A percentile compares a stretch with the other conserved stretches of the same genome.
Evolutionary conservation across 1,140 invertebrate species (phyloP).

Genomic region (Elysia chlorotica): DNA sequence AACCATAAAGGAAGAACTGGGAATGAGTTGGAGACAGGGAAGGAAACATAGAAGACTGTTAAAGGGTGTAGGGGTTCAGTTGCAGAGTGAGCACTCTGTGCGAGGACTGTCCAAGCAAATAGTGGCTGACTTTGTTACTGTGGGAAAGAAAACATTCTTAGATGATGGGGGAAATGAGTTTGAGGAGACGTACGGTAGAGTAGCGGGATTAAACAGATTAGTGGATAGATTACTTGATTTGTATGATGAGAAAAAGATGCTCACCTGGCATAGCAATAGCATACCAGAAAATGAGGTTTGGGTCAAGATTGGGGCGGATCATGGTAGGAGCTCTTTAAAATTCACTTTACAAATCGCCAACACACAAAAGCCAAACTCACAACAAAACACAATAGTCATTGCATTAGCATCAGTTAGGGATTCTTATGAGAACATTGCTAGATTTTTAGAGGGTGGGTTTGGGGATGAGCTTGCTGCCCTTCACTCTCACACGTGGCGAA

Average conservation of each 20-base stretch:
- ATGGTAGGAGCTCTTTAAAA: conserved; percentile 5
- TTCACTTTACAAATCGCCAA: conserved; percentile 11
- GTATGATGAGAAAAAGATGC: background rate
- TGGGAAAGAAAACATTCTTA: background rate
- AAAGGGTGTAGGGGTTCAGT: background rate
- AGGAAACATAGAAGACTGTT: background rate
- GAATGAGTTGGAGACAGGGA: background rate
- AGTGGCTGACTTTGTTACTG: background rate
- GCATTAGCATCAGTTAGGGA: background rate
- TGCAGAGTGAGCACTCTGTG: background rate
- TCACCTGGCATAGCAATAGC: conserved; percentile 4
- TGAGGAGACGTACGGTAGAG: background rate
- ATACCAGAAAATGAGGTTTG: conserved; percentile 13
- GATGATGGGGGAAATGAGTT: background rate
- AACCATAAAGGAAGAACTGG: background rate
- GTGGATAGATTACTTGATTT: background rate
- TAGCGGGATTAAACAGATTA: background rate
- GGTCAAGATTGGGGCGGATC: conserved; percentile 16
- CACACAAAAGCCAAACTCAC: background rate
- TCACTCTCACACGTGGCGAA: background rate
- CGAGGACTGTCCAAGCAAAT: background rate
- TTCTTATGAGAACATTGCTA: background rate
- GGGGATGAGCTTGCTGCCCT: background rate
- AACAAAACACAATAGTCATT: conserved; percentile 2
- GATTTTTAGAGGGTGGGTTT: background rate